A percentile compares a stretch with the other conserved stretches of the same genome.
Conservation (phyloP, 2,888 invertebrate genomes). For the Caenorhabditis drosophilae region DNA sequence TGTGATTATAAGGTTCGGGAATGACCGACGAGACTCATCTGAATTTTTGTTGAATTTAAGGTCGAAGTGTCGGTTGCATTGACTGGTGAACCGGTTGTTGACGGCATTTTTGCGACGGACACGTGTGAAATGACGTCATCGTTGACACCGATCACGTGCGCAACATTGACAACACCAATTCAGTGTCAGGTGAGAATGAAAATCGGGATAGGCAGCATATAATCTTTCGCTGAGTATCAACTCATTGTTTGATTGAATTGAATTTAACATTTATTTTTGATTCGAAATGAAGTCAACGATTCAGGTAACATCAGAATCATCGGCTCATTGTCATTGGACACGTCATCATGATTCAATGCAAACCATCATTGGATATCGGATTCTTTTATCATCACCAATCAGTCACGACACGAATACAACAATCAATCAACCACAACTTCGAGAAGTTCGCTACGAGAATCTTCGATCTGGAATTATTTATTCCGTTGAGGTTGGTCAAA, state of each 20-base stretch:
- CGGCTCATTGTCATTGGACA: constrained; percentile 39
- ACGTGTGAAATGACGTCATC: constrained; percentile 50
- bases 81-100: constrained; percentile 23
- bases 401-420: constrained; percentile 43
- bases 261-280: too few relatives aligned
- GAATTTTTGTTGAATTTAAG: constrained; percentile 5
- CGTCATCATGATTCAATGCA: constrained; percentile 37
- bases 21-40: constrained; percentile 2
- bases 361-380: constrained; percentile 46
- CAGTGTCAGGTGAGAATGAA: constrained; percentile 29
- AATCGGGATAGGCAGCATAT: too few relatives aligned
- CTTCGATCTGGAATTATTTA: constrained; percentile 41
- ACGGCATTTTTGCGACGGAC: constrained; percentile 48
- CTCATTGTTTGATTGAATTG: too few relatives aligned
- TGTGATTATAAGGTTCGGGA: constrained; percentile 56
- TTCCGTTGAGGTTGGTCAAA: constrained; percentile 43
- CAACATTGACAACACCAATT: constrained; percentile 36
- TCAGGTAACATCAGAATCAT: constrained; percentile 24
- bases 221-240: too few relatives aligned
- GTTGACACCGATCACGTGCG: constrained; percentile 41
- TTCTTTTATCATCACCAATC: constrained; percentile 39
- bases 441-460: constrained; percentile 40
- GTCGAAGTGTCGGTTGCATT: constrained; percentile 9
- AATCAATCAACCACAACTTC: constrained; percentile 47
- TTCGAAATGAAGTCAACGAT: too few relatives aligned